These are phyloP conservation scores for Corvus hawaiiensis DNA, from an alignment of 2,113 vertebrate genomes.

Conservation along the genomic window DNA sequence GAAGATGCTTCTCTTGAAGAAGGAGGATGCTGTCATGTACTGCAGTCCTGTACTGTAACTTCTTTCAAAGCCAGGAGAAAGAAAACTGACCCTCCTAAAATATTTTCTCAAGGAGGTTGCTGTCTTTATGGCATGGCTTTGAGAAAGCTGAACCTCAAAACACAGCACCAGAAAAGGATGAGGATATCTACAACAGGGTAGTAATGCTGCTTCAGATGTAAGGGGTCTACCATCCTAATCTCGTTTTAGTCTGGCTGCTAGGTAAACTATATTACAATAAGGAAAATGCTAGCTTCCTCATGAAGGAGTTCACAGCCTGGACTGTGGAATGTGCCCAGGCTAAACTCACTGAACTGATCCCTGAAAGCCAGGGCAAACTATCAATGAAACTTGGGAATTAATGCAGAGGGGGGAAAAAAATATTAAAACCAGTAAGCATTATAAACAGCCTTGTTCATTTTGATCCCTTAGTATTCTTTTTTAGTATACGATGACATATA, in stretches of 20 bases:
- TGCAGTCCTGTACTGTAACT: not conserved
- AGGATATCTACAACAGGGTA: not conserved
- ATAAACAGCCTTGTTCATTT: not conserved
- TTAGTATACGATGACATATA: not conserved
- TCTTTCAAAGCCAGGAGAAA: not conserved
- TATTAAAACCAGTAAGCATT: not conserved
- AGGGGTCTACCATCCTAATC: not conserved
- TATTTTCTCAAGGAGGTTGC: not conserved
- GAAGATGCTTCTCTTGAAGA: not conserved
- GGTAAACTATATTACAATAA: not conserved
- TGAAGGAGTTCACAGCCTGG: not conserved
- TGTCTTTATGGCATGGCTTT: not conserved
- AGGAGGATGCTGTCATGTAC: not conserved
- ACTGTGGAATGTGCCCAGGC: not conserved
- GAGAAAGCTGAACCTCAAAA: not conserved
- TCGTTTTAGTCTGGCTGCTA: not conserved
- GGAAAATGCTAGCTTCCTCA: not conserved
- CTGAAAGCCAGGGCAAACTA: not conserved
- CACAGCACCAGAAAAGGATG: not conserved
- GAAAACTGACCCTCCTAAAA: not conserved
- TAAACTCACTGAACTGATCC: not conserved
- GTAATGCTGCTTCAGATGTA: not conserved
- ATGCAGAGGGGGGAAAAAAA: rapidly evolving
- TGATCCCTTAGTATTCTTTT: not conserved
- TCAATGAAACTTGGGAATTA: not conserved